Conservation (phyloP, 1,140 invertebrate genomes). For the Chrysomallon squamiferum region DNA sequence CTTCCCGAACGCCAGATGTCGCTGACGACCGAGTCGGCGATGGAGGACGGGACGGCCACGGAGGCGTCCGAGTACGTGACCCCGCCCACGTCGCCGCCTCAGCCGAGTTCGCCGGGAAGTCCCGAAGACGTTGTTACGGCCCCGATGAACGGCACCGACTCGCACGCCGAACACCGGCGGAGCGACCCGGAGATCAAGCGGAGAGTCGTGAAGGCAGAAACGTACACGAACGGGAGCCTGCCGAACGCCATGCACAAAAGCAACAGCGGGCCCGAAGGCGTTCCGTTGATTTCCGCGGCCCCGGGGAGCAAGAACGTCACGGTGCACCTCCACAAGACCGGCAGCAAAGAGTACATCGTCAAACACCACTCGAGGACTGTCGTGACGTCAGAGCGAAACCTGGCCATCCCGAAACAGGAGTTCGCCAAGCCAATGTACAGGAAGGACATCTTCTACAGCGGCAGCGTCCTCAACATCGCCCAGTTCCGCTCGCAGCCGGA, state of each 20-base stretch:
- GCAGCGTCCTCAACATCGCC: constrained; percentile 87
- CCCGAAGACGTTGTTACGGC: neutral
- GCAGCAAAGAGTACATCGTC: neutral
- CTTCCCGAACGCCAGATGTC: neutral
- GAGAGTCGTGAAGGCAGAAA: neutral
- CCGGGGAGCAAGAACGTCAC: constrained; percentile 8
- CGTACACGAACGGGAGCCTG: constrained; percentile 16
- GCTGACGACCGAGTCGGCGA: neutral
- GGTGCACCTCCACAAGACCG: constrained; percentile 7
- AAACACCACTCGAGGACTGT: constrained; percentile 8
- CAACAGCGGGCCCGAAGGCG: neutral
- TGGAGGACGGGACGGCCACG: constrained; percentile 14
- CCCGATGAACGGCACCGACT: too few relatives aligned
- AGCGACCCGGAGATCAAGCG: constrained; percentile 13
- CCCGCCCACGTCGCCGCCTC: constrained; percentile 13
- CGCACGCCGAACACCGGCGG: neutral
- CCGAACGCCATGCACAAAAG: constrained; percentile 20
- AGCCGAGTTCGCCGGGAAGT: constrained; percentile 7
- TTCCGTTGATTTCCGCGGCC: constrained; percentile 5
- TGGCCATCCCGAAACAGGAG: constrained; percentile 52
- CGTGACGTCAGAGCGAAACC: constrained; percentile 14
- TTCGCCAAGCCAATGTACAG: constrained; percentile 90
- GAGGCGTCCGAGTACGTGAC: constrained; percentile 12
- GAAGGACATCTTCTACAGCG: constrained; percentile 98
- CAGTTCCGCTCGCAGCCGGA: constrained; percentile 90